Evolutionary conservation across 2,888 invertebrate genomes (phyloP).

Genomic region (Caenorhabditis imperialis): DNA sequence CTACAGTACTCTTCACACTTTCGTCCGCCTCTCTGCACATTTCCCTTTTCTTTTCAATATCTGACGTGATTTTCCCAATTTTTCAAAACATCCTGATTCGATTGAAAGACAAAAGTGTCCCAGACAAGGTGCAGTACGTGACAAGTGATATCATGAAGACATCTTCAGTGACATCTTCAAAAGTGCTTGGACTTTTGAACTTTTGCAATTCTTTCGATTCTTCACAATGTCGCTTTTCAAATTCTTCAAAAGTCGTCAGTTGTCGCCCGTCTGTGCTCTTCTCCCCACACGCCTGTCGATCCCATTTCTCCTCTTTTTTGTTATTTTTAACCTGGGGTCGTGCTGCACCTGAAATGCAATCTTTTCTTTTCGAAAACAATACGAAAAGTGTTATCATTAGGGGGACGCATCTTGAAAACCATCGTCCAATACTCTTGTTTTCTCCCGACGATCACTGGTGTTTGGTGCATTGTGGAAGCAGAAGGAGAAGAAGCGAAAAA

Average conservation of each 20-base stretch:
- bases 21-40: too few species aligned
- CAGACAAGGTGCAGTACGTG: too few species aligned
- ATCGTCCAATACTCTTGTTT: slow-evolving; percentile 28
- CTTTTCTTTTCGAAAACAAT: not conserved
- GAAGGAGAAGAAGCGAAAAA: not conserved
- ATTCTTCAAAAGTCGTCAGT: slow-evolving; percentile 17
- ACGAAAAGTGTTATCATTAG: slow-evolving; percentile 7
- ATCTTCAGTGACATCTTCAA: too few species aligned
- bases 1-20: too few species aligned
- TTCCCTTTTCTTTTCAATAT: too few species aligned
- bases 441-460: slow-evolving; percentile 24
- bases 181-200: slow-evolving; percentile 15
- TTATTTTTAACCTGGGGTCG: slow-evolving; percentile 28
- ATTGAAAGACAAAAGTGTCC: too few species aligned
- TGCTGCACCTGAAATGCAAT: slow-evolving; percentile 16
- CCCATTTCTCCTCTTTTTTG: slow-evolving; percentile 3
- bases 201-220: not conserved
- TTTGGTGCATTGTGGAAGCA: slow-evolving; percentile 31
- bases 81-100: too few species aligned
- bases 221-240: not conserved
- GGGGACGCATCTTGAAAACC: not conserved
- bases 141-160: too few species aligned
- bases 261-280: not conserved
- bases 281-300: slow-evolving; percentile 10
- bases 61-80: too few species aligned